Base-by-base conservation (phyloP, 2,113 vertebrate species). In the Coracopsis vasa region DNA sequence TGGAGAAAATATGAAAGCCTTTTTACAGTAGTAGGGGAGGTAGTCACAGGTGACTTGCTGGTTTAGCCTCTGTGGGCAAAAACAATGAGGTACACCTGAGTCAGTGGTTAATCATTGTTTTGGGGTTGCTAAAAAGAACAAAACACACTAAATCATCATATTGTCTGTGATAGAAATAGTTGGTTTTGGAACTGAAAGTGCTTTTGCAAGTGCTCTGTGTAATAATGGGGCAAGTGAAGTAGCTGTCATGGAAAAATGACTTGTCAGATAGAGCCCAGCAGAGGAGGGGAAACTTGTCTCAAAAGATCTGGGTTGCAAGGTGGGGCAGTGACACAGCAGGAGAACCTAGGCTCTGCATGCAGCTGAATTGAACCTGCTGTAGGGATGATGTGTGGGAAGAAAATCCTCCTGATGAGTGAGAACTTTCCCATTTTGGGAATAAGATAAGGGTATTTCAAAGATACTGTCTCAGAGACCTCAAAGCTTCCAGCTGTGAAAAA, bases 41-140 rank as follows among this genome's bases (percentile, higher is more conserved):
- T 82, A 72, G 70, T 87, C 92, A 74, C 58, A 50, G 80, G 82
- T 92, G 65, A 78, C 64, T 70, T 95, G 53, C 71, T 88, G 81
- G 90, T 58, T 93, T 79, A 88, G 67, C 60, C 66, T 86, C 77
- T 92, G 90, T 86, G 90, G 88, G 82, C 60, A 86, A 87, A 90
- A 88, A 42, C 5, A 35, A 56, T 37, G 67, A 94, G 50, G 51
- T 80, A 35, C 2, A 10, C 42, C 95, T 90, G 88, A 96, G 85
- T 93, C 94, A 88, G 75, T 66, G 79, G 73, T 94, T 90, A 95
- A 78, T 94, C 88, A 93, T 88, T 86, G 88, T 92, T 94, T 58
- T 90, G 82, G 82, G 65, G 47, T 80, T 96, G 79, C 88, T 95
- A 86, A 69, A 92, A 95, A 86, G 90, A 91, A 19, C 77, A 93